A percentile compares a stretch with the other conserved stretches of the same genome.
These are phyloP conservation scores for Mesitornis unicolor DNA, from an alignment of 2,113 vertebrate genomes.

Conservation along the genomic window DNA sequence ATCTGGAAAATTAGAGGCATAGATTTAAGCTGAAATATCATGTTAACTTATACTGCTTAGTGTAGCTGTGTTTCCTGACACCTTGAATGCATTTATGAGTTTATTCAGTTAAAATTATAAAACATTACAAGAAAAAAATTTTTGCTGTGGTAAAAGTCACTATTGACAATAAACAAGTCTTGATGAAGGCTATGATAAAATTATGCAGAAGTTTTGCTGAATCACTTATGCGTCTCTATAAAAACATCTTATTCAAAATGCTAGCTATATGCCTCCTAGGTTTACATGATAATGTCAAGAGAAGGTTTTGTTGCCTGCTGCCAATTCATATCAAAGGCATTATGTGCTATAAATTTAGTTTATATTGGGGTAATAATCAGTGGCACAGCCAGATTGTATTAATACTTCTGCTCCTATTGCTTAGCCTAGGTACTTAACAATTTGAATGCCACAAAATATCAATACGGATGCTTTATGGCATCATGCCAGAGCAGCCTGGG, in stretches of 20 bases:
- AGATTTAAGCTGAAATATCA: conserved; percentile 35
- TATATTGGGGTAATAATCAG: conserved; percentile 73
- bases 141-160: not conserved
- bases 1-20: conserved; percentile 15
- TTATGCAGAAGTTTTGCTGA: not conserved
- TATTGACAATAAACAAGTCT: conserved; percentile 19
- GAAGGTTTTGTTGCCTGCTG: conserved; percentile 53
- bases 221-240: not conserved
- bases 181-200: not conserved
- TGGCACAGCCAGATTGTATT: conserved; percentile 64
- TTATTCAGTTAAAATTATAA: conserved; percentile 46
- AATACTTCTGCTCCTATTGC: conserved; percentile 60
- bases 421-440: conserved; percentile 56
- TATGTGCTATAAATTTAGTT: conserved; percentile 72
- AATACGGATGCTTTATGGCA: conserved; percentile 76
- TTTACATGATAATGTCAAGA: conserved; percentile 52
- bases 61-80: not conserved
- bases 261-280: not conserved
- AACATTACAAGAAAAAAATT: not conserved
- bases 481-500: conserved; percentile 69
- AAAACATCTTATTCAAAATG: not conserved
- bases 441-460: conserved; percentile 79
- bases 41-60: not conserved
- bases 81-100: conserved; percentile 35
- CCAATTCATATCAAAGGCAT: conserved; percentile 45